Base-by-base conservation (phyloP, 1,140 invertebrate species). In the Pentalonia nigronervosa region DNA sequence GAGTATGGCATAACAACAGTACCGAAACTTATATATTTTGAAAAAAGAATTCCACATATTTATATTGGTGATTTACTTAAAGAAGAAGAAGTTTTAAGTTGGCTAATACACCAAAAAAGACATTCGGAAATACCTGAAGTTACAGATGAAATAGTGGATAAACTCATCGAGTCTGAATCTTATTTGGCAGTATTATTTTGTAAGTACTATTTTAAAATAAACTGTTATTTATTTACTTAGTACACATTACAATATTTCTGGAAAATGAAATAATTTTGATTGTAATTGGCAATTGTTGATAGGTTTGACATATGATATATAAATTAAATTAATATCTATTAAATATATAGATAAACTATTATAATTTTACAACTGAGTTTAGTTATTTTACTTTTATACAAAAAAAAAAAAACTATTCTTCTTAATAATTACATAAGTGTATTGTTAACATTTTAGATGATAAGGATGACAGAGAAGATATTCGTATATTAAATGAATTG, bases 81-180 rank as follows among this genome's bases (percentile, higher is more conserved):
- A 95, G 98, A 99, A 96, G 98, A 99, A 94, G 97, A 98, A 94
- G 96, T 98, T 47, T 95, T 98, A 9, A 97, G 97, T 56, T 99
- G 98, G 98, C 95, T 99, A 90, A 95, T 98, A 30, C 98, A 98
- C 95, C 98, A 98, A 95, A 98, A 98, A 95, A 97, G 97, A 94
- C 97, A 98, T 95, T 97, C 98, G 94, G 98, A 98, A 96, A 99
- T 99, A 94, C 98, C 98, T 89, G 97, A 98, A 95, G 97, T 99
- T 36, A 98, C 98, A 30, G 97, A 98, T 95, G 98, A 99, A 96
- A 99, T 99, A 97, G 97, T 99, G 96, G 98, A 99, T 94, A 97
- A 97, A 95, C 96, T 99, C n/a, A 97, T 99, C 93, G 97, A 98
- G 94, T 97, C 95, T 56, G 96, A 97, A 67, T 96, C 97, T 67